A percentile compares a stretch with the other conserved stretches of the same genome.
Evolutionary conservation across 2,888 invertebrate genomes (phyloP).

Genomic region (Cerceris ruficornis): DNA sequence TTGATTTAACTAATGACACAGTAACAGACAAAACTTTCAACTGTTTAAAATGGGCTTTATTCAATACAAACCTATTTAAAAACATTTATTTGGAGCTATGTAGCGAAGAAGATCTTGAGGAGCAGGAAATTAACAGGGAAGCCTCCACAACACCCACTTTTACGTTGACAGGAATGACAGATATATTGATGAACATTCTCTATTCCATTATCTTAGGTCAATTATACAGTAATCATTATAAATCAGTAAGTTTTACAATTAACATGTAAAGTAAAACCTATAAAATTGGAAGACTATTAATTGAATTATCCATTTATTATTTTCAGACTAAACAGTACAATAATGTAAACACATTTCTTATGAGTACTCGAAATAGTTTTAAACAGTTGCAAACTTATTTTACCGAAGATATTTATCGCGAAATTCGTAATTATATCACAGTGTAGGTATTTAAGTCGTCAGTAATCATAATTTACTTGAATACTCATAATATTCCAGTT

Average conservation of each 20-base stretch:
- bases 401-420: conserved; percentile 60
- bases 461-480: background rate
- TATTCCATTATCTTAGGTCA: conserved; percentile 77
- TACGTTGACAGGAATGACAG: conserved; percentile 71
- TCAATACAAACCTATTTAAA: conserved; percentile 71
- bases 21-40: conserved; percentile 69
- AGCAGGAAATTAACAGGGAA: conserved; percentile 61
- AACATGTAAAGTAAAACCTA: conserved; percentile 15
- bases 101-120: conserved; percentile 45
- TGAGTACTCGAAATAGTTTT: conserved; percentile 71
- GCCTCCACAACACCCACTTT: conserved; percentile 19
- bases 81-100: conserved; percentile 51
- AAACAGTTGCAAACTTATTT: conserved; percentile 67
- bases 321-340: conserved; percentile 78
- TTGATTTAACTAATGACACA: conserved; percentile 63
- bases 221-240: conserved; percentile 80
- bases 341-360: conserved; percentile 68
- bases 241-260: conserved; percentile 75
- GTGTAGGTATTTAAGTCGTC: conserved; percentile 37
- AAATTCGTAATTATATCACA: conserved; percentile 59
- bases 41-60: conserved; percentile 77
- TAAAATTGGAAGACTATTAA: background rate
- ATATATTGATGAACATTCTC: conserved; percentile 76
- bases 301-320: conserved; percentile 20
- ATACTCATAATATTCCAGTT: background rate